Percentiles rank a stretch among this genome's conserved stretches.
Conservation (phyloP, 37 sponge, comb jelly and placozoan species). For the Oopsacas minuta region DNA sequence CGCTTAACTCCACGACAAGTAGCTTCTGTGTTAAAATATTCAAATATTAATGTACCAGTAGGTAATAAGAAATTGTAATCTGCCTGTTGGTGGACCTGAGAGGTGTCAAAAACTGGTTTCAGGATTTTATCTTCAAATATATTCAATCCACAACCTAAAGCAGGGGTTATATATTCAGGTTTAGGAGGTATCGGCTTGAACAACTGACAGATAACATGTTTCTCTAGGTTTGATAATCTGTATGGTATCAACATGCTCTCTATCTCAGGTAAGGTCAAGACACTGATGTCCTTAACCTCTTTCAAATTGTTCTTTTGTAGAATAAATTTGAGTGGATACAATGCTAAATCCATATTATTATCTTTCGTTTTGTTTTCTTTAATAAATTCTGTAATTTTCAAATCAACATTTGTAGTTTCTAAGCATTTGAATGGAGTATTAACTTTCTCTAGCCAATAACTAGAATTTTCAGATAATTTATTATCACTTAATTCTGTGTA, state of each 20-base stretch:
- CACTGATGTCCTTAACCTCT: background rate
- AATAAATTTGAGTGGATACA: background rate
- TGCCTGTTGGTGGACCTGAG: background rate
- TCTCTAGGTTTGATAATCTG: background rate
- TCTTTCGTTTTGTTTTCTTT: background rate
- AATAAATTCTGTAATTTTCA: background rate
- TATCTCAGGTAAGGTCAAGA: background rate
- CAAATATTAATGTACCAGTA: background rate
- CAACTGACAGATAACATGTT: background rate
- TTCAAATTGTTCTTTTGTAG: background rate
- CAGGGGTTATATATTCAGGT: background rate
- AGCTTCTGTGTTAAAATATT: background rate
- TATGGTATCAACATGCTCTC: background rate
- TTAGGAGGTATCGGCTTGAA: background rate
- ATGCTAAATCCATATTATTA: background rate
- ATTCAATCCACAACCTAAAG: background rate
- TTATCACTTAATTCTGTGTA: background rate
- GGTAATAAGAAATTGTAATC: background rate
- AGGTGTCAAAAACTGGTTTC: background rate
- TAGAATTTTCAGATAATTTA: background rate
- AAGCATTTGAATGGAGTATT: background rate
- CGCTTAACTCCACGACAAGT: background rate
- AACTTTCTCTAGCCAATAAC: background rate
- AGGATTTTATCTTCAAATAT: background rate
- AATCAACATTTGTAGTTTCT: background rate